These are phyloP conservation scores for Idris sp. DNA, from an alignment of 1,140 invertebrate genomes.

Conservation along the genomic window DNA sequence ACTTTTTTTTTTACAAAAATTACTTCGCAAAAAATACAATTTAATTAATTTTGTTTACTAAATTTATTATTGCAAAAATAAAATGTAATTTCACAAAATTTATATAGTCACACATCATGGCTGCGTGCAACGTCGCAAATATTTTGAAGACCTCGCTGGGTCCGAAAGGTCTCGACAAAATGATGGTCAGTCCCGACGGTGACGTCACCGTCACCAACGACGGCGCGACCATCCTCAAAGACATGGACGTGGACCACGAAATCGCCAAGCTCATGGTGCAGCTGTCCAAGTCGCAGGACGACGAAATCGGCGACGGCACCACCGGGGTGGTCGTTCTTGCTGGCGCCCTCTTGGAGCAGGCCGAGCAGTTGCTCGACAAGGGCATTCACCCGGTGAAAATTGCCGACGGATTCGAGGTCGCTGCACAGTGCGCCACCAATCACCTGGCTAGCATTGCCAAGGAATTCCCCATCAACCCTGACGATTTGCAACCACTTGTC, in stretches of 20 bases:
- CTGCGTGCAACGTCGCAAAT: slow-evolving; percentile 92
- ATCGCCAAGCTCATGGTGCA: slow-evolving; percentile 99
- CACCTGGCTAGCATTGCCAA: slow-evolving; percentile 94
- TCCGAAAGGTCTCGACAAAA: slow-evolving; percentile 97
- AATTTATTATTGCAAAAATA: too few species aligned
- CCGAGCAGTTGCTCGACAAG: slow-evolving; percentile 93
- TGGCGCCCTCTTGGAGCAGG: slow-evolving; percentile 97
- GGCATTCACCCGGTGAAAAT: slow-evolving; percentile 99
- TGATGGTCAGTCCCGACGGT: slow-evolving; percentile 98
- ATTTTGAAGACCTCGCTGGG: slow-evolving; percentile 96
- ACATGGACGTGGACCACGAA: slow-evolving; percentile 99
- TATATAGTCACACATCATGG: slow-evolving; percentile 96
- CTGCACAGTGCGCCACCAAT: slow-evolving; percentile 92
- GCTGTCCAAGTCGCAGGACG: slow-evolving; percentile 98
- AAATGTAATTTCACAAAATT: too few species aligned
- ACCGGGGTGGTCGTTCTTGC: slow-evolving; percentile 97
- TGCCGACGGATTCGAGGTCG: slow-evolving; percentile 99
- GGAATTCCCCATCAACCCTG: slow-evolving; percentile 89
- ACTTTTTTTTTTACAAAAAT: too few species aligned
- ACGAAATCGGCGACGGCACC: slow-evolving; percentile 99
- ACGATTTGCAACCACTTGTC: slow-evolving; percentile 93
- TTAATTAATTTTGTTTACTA: too few species aligned
- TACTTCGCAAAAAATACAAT: too few species aligned
- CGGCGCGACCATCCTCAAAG: slow-evolving; percentile 98
- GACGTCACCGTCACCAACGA: slow-evolving; percentile 99